Evolutionary conservation across 2,797 vertebrate genomes (phyloP).

Genomic region (Myoxocephalus aenaeus): DNA sequence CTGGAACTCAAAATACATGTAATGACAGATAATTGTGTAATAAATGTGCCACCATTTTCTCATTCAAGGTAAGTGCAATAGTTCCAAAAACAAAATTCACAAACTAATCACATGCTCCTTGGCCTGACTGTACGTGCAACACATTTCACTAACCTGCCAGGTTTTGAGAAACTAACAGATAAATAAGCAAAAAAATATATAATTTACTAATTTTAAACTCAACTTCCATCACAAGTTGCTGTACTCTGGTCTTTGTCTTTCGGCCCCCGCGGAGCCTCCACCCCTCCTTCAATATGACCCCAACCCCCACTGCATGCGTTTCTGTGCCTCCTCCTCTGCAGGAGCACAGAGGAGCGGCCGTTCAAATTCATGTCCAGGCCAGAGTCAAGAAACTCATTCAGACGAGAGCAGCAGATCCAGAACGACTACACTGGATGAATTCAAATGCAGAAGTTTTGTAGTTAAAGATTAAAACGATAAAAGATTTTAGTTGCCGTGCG

Average conservation of each 20-base stretch:
- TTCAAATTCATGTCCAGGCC: constrained; percentile 20
- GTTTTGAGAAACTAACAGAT: background rate
- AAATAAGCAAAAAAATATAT: background rate
- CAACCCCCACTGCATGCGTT: constrained; percentile 3
- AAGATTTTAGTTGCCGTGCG: background rate
- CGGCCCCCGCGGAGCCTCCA: background rate
- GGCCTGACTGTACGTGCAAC: background rate
- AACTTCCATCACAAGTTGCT: background rate
- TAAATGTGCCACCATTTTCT: background rate
- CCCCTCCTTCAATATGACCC: constrained; percentile 5
- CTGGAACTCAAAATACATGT: background rate
- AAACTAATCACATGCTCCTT: background rate
- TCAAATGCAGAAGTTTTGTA: background rate
- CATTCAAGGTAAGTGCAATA: background rate
- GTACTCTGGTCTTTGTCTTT: background rate
- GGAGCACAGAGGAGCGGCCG: constrained; percentile 12
- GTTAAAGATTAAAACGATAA: background rate
- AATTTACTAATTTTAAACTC: background rate
- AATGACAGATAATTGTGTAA: too few species aligned
- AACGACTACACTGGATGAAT: background rate
- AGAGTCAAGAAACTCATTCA: constrained; percentile 32
- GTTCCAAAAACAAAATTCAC: background rate
- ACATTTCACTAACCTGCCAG: background rate
- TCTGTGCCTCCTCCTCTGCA: constrained; percentile 23
- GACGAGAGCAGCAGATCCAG: background rate